Percentiles rank a stretch among this genome's conserved stretches.
These are phyloP conservation scores for Triplophysa bombifrons DNA, from an alignment of 2,797 vertebrate genomes.

Conservation along the genomic window DNA sequence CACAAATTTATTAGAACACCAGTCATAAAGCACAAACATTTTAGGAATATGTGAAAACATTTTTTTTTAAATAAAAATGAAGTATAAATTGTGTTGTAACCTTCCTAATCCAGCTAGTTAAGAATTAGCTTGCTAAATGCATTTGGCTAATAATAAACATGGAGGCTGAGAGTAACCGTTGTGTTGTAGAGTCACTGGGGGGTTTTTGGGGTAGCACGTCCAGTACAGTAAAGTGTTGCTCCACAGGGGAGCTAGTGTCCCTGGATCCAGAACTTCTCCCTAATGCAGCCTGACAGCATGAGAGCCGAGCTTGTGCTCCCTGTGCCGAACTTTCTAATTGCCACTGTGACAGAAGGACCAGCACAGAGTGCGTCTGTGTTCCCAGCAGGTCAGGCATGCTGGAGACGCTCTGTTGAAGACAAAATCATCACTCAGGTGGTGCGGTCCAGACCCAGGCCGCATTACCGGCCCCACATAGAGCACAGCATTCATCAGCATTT, in stretches of 20 bases:
- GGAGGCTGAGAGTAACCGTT: slow-evolving; percentile 41
- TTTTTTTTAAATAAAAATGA: background rate
- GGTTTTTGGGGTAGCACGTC: slow-evolving; percentile 40
- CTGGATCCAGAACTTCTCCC: slow-evolving; percentile 51
- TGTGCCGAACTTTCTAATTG: slow-evolving; percentile 80
- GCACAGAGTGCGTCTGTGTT: slow-evolving; percentile 83
- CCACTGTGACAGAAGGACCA: slow-evolving; percentile 75
- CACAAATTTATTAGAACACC: too few species aligned
- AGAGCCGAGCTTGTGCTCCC: slow-evolving; percentile 79
- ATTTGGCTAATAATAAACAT: slow-evolving; percentile 29
- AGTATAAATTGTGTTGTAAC: slow-evolving; percentile 3
- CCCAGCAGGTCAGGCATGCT: slow-evolving; percentile 91
- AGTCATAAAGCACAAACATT: too few species aligned
- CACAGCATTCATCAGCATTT: slow-evolving; percentile 90
- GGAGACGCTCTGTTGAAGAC: slow-evolving; percentile 84
- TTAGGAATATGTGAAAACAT: too few species aligned
- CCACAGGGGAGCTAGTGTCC: slow-evolving; percentile 58
- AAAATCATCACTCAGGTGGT: slow-evolving; percentile 96
- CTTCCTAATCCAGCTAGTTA: slow-evolving; percentile 38
- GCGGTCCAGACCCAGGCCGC: slow-evolving; percentile 85
- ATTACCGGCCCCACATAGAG: slow-evolving; percentile 93
- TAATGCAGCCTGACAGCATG: slow-evolving; percentile 78
- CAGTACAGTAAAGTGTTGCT: slow-evolving; percentile 53
- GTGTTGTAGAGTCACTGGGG: slow-evolving; percentile 56
- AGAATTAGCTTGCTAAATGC: slow-evolving; percentile 33